phyloP scores from a whole-genome alignment of 2,797 vertebrate species.

The Sebastes taczanowskii region DNA sequence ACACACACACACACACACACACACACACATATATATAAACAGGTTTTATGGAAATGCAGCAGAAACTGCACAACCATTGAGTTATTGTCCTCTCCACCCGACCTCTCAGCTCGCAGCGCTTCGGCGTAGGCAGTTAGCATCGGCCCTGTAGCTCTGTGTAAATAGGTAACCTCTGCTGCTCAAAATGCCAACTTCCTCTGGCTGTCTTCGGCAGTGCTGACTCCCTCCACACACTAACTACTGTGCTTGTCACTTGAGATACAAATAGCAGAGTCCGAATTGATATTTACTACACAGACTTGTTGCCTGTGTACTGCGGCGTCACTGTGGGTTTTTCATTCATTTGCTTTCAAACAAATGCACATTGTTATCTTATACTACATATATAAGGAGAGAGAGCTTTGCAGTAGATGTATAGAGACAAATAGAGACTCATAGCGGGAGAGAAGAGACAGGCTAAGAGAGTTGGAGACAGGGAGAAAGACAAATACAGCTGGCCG shows the following conservation, averaged over 20 bases:
- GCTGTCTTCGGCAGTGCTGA: slow-evolving; percentile 52
- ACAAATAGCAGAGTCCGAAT: slow-evolving; percentile 40
- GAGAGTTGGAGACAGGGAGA: background rate
- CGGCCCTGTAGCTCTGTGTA: slow-evolving; percentile 60
- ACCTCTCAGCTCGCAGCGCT: slow-evolving; percentile 62
- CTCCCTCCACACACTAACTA: slow-evolving; percentile 51
- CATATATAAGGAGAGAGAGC: background rate
- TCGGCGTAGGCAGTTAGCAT: slow-evolving; percentile 65
- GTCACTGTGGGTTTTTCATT: background rate
- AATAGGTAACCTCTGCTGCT: slow-evolving; percentile 72
- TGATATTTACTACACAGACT: slow-evolving; percentile 41
- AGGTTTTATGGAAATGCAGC: slow-evolving; percentile 63
- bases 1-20: background rate
- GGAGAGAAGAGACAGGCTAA: background rate
- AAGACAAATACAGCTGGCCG: background rate
- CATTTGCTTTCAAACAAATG: slow-evolving; percentile 18
- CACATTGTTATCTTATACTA: background rate
- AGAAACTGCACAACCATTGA: slow-evolving; percentile 51
- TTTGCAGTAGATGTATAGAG: background rate
- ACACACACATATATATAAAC: background rate
- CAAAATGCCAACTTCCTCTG: slow-evolving; percentile 70
- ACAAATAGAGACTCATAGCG: background rate
- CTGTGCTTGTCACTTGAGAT: slow-evolving; percentile 53
- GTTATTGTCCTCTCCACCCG: slow-evolving; percentile 65
- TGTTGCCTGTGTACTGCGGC: slow-evolving; percentile 2